Evolutionary conservation across 1,140 invertebrate genomes (phyloP).

Genomic region (Batillaria attramentaria): DNA sequence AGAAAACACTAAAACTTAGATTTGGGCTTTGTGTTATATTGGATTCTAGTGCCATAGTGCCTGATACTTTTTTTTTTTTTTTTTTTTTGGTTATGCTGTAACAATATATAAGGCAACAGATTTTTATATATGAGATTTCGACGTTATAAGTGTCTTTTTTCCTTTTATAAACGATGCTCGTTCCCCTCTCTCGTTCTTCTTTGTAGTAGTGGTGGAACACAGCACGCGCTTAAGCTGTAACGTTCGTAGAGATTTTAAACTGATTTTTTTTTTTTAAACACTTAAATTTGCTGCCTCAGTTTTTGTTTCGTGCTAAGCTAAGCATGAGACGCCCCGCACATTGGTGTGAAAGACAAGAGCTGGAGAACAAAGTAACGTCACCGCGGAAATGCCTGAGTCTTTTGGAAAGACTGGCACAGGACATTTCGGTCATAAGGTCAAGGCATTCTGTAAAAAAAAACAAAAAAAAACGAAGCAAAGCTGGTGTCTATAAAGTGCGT

Average conservation of each 20-base stretch:
- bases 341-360: no score
- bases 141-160: constrained; percentile 31
- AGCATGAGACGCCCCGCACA: background rate
- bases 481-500: no score
- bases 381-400: no score
- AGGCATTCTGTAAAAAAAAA: no score
- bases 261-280: background rate
- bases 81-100: no score
- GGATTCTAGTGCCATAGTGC: constrained; percentile 36
- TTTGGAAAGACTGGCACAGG: no score
- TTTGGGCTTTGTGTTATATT: constrained; percentile 28
- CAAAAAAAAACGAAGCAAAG: no score
- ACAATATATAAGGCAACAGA: constrained; percentile 28
- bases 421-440: no score
- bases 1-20: background rate
- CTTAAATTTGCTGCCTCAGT: background rate
- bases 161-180: no score
- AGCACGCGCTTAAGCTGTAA: background rate
- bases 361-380: no score
- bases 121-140: constrained; percentile 38
- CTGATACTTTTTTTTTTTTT: constrained; percentile 27
- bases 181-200: background rate
- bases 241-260: background rate
- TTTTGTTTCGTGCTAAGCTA: background rate
- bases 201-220: no score